phyloP scores from a whole-genome alignment of 2,797 vertebrate species.

The Malacoraja senta region DNA sequence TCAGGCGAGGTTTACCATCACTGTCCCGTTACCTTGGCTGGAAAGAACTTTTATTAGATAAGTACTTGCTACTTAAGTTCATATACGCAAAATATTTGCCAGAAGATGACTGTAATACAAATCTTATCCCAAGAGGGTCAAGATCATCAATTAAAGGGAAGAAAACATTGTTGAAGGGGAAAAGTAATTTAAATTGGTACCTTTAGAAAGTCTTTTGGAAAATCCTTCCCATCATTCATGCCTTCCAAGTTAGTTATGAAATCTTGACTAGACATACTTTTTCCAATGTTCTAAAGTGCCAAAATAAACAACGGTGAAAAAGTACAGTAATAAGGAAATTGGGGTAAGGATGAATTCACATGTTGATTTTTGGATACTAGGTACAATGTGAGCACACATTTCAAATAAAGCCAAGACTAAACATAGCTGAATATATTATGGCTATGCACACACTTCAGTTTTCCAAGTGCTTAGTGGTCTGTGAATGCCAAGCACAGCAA shows the following conservation, averaged over 20 bases:
- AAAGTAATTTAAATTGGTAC: conserved; percentile 48
- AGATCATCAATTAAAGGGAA: neutral
- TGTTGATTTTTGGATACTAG: too few relatives aligned
- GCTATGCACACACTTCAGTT: neutral
- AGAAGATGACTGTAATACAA: neutral
- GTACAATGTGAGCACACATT: neutral
- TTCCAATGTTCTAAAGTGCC: conserved; percentile 71
- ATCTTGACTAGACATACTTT: conserved; percentile 71
- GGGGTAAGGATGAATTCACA: neutral
- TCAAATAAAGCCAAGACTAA: neutral
- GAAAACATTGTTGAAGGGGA: neutral
- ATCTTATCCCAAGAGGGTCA: neutral
- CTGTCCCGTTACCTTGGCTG: neutral
- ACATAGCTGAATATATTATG: neutral
- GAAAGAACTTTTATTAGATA: neutral
- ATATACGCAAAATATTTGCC: neutral
- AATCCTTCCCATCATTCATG: conserved; percentile 72
- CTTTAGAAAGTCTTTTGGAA: conserved; percentile 76
- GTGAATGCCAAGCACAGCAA: neutral
- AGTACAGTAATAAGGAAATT: neutral
- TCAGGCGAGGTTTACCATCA: neutral
- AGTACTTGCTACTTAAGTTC: neutral
- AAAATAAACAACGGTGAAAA: conserved; percentile 35
- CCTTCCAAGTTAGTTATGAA: conserved; percentile 77
- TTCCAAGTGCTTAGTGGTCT: neutral